Conservation (phyloP, 2,113 vertebrate genomes). For the Cichladusa arquata region DNA sequence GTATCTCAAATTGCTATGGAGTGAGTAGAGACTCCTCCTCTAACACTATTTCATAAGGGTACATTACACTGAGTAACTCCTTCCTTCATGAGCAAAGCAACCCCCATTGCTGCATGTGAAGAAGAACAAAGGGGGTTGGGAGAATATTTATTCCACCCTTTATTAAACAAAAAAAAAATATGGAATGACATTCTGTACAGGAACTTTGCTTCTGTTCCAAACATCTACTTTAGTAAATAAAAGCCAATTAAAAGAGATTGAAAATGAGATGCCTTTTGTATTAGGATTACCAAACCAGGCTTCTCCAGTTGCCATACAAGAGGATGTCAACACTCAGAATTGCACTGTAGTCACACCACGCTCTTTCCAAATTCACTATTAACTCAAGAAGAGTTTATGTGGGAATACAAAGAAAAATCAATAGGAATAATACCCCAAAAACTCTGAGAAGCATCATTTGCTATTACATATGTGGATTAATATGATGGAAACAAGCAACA, state of each 20-base stretch:
- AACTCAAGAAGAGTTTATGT: background rate
- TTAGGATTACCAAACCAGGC: background rate
- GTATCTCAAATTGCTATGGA: background rate
- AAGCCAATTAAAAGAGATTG: background rate
- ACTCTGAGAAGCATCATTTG: background rate
- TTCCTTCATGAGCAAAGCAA: background rate
- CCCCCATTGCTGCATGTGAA: background rate
- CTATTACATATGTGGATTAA: background rate
- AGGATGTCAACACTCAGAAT: background rate
- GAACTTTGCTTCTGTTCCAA: background rate
- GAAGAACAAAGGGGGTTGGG: background rate
- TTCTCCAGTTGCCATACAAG: background rate
- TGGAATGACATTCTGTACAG: background rate
- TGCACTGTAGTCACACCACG: rapidly evolving
- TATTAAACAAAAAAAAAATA: background rate
- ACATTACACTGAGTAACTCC: background rate
- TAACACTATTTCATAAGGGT: background rate
- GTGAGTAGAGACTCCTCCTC: background rate
- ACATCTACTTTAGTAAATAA: background rate
- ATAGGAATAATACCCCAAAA: background rate
- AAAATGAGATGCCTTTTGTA: background rate
- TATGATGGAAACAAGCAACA: background rate
- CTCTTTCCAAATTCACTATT: background rate
- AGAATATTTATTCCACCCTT: background rate
- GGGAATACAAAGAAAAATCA: background rate